Base-by-base conservation (phyloP, 2,888 invertebrate genomes). In the Agrochola lota region DNA sequence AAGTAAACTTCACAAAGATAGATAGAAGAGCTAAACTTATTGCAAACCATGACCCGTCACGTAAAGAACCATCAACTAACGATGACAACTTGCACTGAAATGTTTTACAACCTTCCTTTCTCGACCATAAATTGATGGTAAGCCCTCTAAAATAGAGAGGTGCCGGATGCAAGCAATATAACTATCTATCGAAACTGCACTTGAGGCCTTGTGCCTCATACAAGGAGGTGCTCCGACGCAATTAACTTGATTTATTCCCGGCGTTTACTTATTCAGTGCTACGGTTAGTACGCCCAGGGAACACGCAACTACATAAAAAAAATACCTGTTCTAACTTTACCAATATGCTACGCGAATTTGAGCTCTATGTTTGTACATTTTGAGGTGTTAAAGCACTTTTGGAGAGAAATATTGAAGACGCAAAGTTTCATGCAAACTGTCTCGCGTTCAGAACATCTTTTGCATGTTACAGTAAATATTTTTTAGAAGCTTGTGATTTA, bases 201-300 rank as follows among this genome's bases (percentile, higher is more conserved):
- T 93, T 88, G 92, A 93, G 93, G 92, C 92, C 91, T 89, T 90
- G 94, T 92, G 94, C 93, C 92, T 94, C 94, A 95, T 94, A 95
- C 94, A 90, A 95, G 95, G 95, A 95, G 96, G 95, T 95, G 94
- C 95, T 93, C 92, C 91, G 89, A 91, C 91, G 96, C 96, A 97
- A 97, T 97, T 96, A 96, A 96, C 97, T 96, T 97, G 97, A 97
- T 97, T 96, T 97, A 97, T 96, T 93, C 89, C 91, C 89, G 91
- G 93, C 96, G 95, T 96, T 96, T 96, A 96, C 96, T 96, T 96
- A 96, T 96, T 96, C 95, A 96, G 94, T 95, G 93, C 94, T 94
- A 93, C 94, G 92, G 94, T 94, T 95, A 93, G 93, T 94, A 92
- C 93, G 93, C 94, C 84, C 88, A 78, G 81, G 74, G 82, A 88